Evolutionary conservation across 2,888 invertebrate genomes (phyloP).

Genomic region (Anagyrus pseudococci): DNA sequence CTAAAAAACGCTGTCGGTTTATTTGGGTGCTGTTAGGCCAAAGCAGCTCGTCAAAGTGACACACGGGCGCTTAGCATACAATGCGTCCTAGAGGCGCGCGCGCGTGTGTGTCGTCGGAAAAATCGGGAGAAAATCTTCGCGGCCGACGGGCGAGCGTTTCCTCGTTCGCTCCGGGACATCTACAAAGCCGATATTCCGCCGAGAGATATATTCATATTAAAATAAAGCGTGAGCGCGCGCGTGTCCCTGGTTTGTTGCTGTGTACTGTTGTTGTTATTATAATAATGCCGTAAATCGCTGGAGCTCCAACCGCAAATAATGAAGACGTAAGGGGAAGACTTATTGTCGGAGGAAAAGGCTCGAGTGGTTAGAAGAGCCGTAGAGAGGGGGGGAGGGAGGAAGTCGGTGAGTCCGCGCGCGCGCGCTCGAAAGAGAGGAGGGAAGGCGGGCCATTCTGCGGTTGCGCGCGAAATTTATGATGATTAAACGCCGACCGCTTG

Average conservation of each 20-base stretch:
- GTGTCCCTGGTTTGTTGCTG: neutral
- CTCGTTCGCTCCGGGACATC: no score
- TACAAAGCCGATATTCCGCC: no score
- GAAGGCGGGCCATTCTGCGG: conserved; percentile 50
- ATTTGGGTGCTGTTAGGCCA: no score
- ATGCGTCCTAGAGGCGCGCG: no score
- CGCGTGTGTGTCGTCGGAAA: no score
- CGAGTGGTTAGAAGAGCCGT: neutral
- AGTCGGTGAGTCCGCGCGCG: neutral
- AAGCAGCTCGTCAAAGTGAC: no score
- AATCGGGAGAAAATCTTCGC: no score
- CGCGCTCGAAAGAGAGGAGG: conserved; percentile 9
- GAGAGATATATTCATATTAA: no score
- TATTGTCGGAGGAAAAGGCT: conserved; percentile 29
- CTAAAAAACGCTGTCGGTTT: no score
- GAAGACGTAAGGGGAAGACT: conserved; percentile 37
- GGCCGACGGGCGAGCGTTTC: no score
- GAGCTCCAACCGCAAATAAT: conserved; percentile 36
- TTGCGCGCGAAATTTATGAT: conserved; percentile 60
- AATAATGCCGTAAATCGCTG: conserved; percentile 30
- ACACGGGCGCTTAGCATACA: no score
- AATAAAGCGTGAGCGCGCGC: neutral
- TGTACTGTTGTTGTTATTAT: conserved; percentile 16
- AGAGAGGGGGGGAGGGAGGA: conserved; percentile 1
- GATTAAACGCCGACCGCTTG: conserved; percentile 54